These are phyloP conservation scores for Neoascia interrupta DNA, from an alignment of 2,888 invertebrate genomes.

Conservation along the genomic window DNA sequence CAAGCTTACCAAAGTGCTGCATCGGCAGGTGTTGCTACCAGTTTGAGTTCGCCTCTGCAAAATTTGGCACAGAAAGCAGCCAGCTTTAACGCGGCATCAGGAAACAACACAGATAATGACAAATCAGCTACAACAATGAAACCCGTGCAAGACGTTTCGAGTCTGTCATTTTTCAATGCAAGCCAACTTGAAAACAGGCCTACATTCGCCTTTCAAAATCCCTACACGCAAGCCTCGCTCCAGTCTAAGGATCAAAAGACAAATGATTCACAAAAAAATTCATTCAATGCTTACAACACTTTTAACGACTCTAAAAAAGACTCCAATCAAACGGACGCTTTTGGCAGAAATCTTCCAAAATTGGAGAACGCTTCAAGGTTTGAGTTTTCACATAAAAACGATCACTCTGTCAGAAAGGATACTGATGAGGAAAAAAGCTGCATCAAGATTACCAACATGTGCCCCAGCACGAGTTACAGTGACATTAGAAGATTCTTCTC, in stretches of 20 bases:
- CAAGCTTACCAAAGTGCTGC: constrained; percentile 45
- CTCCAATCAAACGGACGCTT: constrained; percentile 39
- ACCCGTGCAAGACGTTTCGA: constrained; percentile 17
- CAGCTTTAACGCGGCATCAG: constrained; percentile 16
- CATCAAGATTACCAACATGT: constrained; percentile 87
- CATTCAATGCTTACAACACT: constrained; percentile 36
- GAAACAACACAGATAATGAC: neutral
- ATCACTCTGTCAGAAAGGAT: constrained; percentile 29
- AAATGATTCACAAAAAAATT: neutral
- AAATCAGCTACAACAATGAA: constrained; percentile 1
- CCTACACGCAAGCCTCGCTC: constrained; percentile 71
- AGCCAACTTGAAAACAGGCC: constrained; percentile 53
- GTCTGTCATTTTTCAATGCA: constrained; percentile 47
- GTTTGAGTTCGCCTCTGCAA: constrained; percentile 8
- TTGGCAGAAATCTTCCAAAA: constrained; percentile 54
- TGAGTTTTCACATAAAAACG: constrained; percentile 47
- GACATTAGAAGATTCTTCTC: constrained; percentile 91
- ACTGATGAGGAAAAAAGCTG: constrained; percentile 78
- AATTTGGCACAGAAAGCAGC: neutral
- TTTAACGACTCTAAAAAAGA: neutral
- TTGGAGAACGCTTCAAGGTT: constrained; percentile 1
- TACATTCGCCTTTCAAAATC: constrained; percentile 72
- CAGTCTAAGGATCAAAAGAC: constrained; percentile 3
- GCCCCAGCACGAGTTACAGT: constrained; percentile 87
- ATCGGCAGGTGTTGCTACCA: constrained; percentile 1